Conservation (phyloP, 2,888 invertebrate species). For the Caenorhabditis wallacei region DNA sequence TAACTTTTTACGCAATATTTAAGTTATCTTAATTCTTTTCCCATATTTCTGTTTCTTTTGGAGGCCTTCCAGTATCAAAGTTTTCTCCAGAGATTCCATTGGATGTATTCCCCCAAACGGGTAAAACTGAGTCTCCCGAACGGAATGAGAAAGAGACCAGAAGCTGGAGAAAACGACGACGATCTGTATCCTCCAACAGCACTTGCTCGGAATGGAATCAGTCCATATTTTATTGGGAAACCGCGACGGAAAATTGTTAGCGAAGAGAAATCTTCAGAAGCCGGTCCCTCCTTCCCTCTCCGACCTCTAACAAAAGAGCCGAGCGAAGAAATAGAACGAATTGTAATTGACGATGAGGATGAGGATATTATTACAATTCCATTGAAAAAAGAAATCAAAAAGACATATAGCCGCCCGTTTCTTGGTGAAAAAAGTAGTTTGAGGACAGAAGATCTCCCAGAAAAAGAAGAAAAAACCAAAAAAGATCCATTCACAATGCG, state of each 20-base stretch:
- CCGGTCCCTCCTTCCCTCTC: neutral
- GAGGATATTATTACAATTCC: constrained; percentile 8
- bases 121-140: constrained; percentile 40
- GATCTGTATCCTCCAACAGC: constrained; percentile 59
- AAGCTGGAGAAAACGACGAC: constrained; percentile 39
- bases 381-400: constrained; percentile 1
- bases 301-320: constrained; percentile 1
- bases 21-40: constrained; percentile 17
- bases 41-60: constrained; percentile 14
- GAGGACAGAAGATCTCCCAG: neutral
- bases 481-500: constrained; percentile 13
- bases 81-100: neutral
- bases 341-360: constrained; percentile 60
- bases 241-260: constrained; percentile 29
- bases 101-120: constrained; percentile 58
- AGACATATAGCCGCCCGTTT: constrained; percentile 7
- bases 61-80: neutral
- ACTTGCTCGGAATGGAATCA: constrained; percentile 54
- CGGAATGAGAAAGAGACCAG: constrained; percentile 38
- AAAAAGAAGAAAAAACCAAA: constrained; percentile 14
- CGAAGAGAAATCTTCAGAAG: neutral
- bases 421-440: constrained; percentile 34
- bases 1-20: neutral
- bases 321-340: constrained; percentile 37
- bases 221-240: constrained; percentile 65